phyloP scores from a whole-genome alignment of 2,888 invertebrate species.

The Cerceris rybyensis region DNA sequence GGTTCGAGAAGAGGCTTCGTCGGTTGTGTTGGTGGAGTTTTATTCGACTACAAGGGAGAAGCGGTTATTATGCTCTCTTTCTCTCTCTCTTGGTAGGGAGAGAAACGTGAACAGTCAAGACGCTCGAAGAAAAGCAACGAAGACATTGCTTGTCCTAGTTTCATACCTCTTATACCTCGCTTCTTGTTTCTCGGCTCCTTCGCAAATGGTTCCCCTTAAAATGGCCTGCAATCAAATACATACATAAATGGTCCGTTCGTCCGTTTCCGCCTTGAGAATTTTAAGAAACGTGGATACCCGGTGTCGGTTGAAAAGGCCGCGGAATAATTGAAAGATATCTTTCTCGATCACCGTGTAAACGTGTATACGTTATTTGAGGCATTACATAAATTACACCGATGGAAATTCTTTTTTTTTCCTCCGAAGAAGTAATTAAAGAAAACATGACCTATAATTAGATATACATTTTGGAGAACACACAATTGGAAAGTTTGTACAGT shows the following conservation, averaged over 20 bases:
- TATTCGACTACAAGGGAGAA: constrained; percentile 43
- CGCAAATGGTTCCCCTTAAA: constrained; percentile 48
- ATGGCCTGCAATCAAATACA: constrained; percentile 62
- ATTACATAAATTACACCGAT: constrained; percentile 25
- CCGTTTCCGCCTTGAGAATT: constrained; percentile 16
- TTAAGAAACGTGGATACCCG: background rate
- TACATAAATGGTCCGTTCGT: constrained; percentile 46
- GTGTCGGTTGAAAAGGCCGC: background rate
- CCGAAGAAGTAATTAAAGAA: no score
- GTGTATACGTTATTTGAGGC: constrained; percentile 12
- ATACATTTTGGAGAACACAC: no score
- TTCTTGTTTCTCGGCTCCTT: constrained; percentile 41
- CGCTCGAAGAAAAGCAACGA: constrained; percentile 39
- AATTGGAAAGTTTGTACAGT: constrained; percentile 7
- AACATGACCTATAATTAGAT: no score
- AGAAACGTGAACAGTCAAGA: constrained; percentile 19
- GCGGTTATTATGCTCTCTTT: constrained; percentile 41
- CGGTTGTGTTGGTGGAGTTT: constrained; percentile 56
- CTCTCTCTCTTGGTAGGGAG: background rate
- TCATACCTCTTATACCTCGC: constrained; percentile 38
- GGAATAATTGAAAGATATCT: constrained; percentile 44
- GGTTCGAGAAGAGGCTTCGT: constrained; percentile 16
- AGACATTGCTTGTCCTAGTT: constrained; percentile 63
- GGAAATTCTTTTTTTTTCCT: constrained; percentile 5
- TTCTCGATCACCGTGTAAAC: constrained; percentile 6